A percentile compares a stretch with the other conserved stretches of the same genome.
phyloP scores from a whole-genome alignment of 2,888 invertebrate species.

The Sicus ferrugineus region DNA sequence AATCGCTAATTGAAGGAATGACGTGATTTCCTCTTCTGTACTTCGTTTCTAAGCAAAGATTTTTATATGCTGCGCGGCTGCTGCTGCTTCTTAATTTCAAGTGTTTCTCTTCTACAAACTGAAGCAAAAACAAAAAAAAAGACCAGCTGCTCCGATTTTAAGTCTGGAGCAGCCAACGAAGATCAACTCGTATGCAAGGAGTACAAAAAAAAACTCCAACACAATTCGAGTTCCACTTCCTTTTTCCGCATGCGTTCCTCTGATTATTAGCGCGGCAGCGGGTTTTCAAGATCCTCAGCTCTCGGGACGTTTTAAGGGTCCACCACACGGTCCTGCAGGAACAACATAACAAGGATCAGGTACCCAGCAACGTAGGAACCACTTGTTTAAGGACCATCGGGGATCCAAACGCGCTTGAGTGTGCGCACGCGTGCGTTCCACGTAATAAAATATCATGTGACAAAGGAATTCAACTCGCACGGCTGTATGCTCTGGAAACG shows the following conservation, averaged over 20 bases:
- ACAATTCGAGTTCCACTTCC: not conserved
- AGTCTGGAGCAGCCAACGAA: not conserved
- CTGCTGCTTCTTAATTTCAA: not conserved
- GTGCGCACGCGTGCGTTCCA: conserved; percentile 33
- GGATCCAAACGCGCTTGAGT: conserved; percentile 8
- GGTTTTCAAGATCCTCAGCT: conserved; percentile 4
- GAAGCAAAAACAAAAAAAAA: not conserved
- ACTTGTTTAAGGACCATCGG: conserved; percentile 23
- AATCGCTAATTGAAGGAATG: conserved; percentile 30
- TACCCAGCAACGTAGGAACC: conserved; percentile 2
- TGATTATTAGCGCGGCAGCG: not conserved
- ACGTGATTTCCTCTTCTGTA: conserved; percentile 30
- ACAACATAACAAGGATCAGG: not conserved
- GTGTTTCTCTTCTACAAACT: not conserved
- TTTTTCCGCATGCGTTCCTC: conserved; percentile 23
- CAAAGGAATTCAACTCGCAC: conserved; percentile 1
- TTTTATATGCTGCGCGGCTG: not conserved
- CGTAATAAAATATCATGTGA: conserved; percentile 32
- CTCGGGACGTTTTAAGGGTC: conserved; percentile 7
- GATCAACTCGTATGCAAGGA: not conserved
- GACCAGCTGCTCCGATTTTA: conserved; percentile 13
- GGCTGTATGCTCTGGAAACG: not conserved
- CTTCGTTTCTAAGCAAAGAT: not conserved
- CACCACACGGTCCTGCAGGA: not conserved
- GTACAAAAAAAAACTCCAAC: not conserved